Evolutionary conservation across 2,888 invertebrate species (phyloP).

Genomic region (Ichneumoninae sp.): DNA sequence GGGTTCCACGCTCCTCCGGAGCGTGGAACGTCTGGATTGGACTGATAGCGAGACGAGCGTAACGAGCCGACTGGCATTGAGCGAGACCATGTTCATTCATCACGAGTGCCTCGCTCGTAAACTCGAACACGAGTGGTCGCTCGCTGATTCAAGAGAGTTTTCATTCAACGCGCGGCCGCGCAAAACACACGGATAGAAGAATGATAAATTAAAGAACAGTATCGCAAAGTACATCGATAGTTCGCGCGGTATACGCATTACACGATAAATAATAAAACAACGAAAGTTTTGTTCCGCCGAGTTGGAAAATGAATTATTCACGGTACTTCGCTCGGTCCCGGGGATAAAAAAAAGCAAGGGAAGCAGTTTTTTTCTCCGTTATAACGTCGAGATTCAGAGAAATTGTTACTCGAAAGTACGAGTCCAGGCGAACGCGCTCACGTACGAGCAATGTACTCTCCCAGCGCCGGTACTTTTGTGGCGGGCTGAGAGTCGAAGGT

Average conservation of each 20-base stretch:
- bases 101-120: slow-evolving; percentile 65
- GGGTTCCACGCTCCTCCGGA: slow-evolving; percentile 65
- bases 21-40: slow-evolving; percentile 66
- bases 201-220: slow-evolving; percentile 53
- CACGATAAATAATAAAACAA: slow-evolving; percentile 11
- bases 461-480: slow-evolving; percentile 40
- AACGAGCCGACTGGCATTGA: slow-evolving; percentile 69
- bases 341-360: background rate
- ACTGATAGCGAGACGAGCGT: slow-evolving; percentile 70
- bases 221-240: background rate
- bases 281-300: slow-evolving; percentile 5
- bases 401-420: background rate
- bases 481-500: slow-evolving; percentile 49
- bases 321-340: background rate
- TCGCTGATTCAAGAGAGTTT: slow-evolving; percentile 60
- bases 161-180: slow-evolving; percentile 56
- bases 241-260: slow-evolving; percentile 3
- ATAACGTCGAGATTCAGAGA: background rate
- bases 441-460: slow-evolving; percentile 30
- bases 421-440: slow-evolving; percentile 24
- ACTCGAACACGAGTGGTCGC: slow-evolving; percentile 61
- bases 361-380: background rate
- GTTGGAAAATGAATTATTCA: slow-evolving; percentile 14
- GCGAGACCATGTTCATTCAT: slow-evolving; percentile 65
- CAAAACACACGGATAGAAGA: slow-evolving; percentile 19